These are phyloP conservation scores for Aphodius granarius DNA, from an alignment of 2,888 invertebrate species.

Conservation along the genomic window DNA sequence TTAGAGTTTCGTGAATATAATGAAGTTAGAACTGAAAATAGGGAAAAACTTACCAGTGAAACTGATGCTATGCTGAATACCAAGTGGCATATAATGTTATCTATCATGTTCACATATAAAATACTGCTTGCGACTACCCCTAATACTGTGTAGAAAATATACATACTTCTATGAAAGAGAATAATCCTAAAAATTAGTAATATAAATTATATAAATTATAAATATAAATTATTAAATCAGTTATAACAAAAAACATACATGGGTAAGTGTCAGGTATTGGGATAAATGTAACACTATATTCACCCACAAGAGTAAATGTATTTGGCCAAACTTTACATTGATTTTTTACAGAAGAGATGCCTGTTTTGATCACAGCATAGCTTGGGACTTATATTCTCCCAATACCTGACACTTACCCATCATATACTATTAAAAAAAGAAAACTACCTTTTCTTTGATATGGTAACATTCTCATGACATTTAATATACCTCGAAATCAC, in stretches of 20 bases:
- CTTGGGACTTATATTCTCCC: too few relatives aligned
- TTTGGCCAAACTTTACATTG: too few relatives aligned
- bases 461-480: conserved; percentile 61
- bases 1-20: too few relatives aligned
- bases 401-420: too few relatives aligned
- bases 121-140: conserved; percentile 64
- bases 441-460: conserved; percentile 62
- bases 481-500: conserved; percentile 43
- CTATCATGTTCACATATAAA: conserved; percentile 63
- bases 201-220: background rate
- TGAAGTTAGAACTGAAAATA: too few relatives aligned
- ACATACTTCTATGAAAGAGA: conserved; percentile 63
- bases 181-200: conserved; percentile 57
- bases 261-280: too few relatives aligned
- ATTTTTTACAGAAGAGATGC: too few relatives aligned
- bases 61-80: conserved; percentile 60
- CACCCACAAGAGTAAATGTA: too few relatives aligned
- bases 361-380: too few relatives aligned
- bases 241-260: too few relatives aligned
- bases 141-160: conserved; percentile 61
- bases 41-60: conserved; percentile 64
- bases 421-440: conserved; percentile 41
- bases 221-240: conserved; percentile 47
- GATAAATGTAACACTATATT: too few relatives aligned
- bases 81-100: conserved; percentile 60